Conservation (phyloP, 2,113 vertebrate species). For the Fregetta grallaria region DNA sequence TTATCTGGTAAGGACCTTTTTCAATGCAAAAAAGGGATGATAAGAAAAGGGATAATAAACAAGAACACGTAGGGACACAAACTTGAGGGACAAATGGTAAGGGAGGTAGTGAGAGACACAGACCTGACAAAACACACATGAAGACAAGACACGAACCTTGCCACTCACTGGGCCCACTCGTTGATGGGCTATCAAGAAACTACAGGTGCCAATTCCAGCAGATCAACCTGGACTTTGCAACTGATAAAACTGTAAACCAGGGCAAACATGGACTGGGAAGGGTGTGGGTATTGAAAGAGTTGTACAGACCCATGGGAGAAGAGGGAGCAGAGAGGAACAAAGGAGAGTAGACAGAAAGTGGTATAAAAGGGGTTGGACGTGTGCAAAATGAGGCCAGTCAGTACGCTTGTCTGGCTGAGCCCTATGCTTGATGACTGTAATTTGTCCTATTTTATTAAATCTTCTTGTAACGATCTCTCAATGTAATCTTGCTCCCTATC, state of each 20-base stretch:
- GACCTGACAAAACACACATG: neutral
- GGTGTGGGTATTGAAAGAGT: neutral
- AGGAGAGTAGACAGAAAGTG: neutral
- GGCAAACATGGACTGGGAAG: rapidly evolving
- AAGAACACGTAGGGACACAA: neutral
- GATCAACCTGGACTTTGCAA: neutral
- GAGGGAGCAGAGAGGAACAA: neutral
- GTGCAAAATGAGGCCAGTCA: neutral
- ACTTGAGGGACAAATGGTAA: neutral
- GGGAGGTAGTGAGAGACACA: neutral
- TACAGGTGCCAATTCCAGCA: neutral
- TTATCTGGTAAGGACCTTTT: neutral
- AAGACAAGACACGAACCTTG: neutral
- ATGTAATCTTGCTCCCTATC: neutral
- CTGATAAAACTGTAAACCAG: neutral
- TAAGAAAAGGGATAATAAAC: neutral
- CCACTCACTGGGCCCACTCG: neutral
- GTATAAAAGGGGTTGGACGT: neutral
- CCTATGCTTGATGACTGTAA: neutral
- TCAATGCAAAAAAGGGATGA: neutral
- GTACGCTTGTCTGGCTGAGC: neutral
- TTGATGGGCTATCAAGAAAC: neutral
- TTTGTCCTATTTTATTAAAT: neutral
- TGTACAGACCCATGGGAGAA: neutral
- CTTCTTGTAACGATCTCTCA: rapidly evolving